phyloP scores from a whole-genome alignment of 2,888 invertebrate genomes.

The Cantharis flavilabris region DNA sequence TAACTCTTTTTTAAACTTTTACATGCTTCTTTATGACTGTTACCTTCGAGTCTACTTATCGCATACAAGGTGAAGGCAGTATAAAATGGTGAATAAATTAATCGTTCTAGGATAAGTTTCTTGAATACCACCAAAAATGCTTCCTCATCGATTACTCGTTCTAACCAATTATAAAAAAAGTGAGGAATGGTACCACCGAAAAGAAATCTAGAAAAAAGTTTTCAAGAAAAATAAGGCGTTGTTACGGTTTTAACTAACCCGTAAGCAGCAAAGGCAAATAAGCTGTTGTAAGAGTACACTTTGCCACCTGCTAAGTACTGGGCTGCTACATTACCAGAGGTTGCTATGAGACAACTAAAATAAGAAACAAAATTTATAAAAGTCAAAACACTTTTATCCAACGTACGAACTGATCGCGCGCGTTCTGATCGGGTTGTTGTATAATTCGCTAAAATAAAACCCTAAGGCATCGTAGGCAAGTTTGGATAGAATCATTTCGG shows the following conservation, averaged over 20 bases:
- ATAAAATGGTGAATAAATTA: constrained; percentile 73
- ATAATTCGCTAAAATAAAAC: constrained; percentile 76
- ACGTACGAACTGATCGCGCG: constrained; percentile 79
- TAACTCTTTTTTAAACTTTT: constrained; percentile 68
- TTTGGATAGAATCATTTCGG: constrained; percentile 71
- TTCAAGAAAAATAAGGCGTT: neutral
- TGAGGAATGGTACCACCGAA: constrained; percentile 82
- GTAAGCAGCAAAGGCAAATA: constrained; percentile 75
- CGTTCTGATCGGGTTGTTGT: constrained; percentile 75
- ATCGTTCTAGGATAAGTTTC: constrained; percentile 71
- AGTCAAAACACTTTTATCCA: neutral
- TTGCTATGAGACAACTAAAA: constrained; percentile 72
- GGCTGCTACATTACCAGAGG: constrained; percentile 73
- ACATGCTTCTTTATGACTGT: constrained; percentile 67
- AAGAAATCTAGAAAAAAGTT: constrained; percentile 61
- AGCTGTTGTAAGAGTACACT: constrained; percentile 66
- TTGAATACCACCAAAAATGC: constrained; percentile 57
- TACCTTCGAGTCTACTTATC: constrained; percentile 76
- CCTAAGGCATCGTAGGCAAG: constrained; percentile 71
- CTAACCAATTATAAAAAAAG: constrained; percentile 72
- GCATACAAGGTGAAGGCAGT: constrained; percentile 76
- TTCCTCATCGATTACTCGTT: constrained; percentile 64
- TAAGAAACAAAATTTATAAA: constrained; percentile 21
- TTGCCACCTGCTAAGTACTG: constrained; percentile 72
- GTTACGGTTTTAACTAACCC: constrained; percentile 60